Base-by-base conservation (phyloP, 2,888 invertebrate genomes). In the Seira sanloemensis region DNA sequence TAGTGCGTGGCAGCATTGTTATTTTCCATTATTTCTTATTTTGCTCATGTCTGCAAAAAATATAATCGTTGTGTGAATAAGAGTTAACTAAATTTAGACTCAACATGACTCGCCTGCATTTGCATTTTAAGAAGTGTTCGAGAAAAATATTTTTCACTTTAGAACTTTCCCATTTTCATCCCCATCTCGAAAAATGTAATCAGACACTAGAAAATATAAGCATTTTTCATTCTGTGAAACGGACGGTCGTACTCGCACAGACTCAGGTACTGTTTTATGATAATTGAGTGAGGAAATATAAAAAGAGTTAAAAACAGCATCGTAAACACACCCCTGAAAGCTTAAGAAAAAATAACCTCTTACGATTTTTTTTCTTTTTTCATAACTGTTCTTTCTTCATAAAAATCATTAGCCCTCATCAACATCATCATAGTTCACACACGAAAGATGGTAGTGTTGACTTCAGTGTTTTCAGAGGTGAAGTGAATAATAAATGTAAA, bases 241-340 rank as follows among this genome's bases (percentile, higher is more conserved):
- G 37, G 37, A 37, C 37, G 37, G 37, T 72, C 50, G 18, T 23
- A 69, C 37, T n/a, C 19, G 26, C 12, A 18, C 37, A 26, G n/a
- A 18, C 19, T 37, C 79, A 78, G 73, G 77, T 73, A 82, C 69
- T 73, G 77, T 83, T 83, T 83, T 83, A 83, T 83, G 83, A 78
- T 83, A 83, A 83, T 83, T 83, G 78, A 83, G 83, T 78, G 68
- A 82, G 75, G 82, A 82, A 76, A 77, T 77, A 77, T 83, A 83
- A 83, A 78, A 83, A 83, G 77, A 73, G 83, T 77, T 65, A 78
- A 78, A 83, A 83, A 83, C 77, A 83, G 77, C 65, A 62, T 83
- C 83, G 83, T 83, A 83, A 83, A 83, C 83, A 83, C 83, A 83
- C 83, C 83, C 83, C 82, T 19, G 24, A 75, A 46, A 75, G 26